Base-by-base conservation (phyloP, 2,888 invertebrate genomes). In the Nymphalis urticae region DNA sequence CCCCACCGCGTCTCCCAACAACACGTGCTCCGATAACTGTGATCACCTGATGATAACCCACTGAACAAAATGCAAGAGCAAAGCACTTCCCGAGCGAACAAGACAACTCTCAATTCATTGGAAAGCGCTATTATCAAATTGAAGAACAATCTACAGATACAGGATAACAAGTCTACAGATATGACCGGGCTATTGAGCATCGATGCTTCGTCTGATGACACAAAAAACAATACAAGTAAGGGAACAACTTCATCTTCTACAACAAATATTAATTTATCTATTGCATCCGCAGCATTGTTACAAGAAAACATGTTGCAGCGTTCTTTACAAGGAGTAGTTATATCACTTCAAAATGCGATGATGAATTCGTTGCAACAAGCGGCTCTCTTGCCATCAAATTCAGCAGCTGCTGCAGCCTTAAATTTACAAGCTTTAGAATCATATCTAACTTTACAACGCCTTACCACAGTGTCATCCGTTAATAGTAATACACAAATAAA, bases 391-490 rank as follows among this genome's bases (percentile, higher is more conserved):
- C 97, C 97, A 9, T 95, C 96, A 0, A 96, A 97, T 77, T 97
- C 97, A 2, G 96, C 97, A 6, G 97, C 97, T 10, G 97, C 97
- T 50, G 96, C 96, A 50, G 97, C 97, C 0, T 92, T 97, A 24
- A 97, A 97, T 85, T 93, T 97, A 48, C 97, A 97, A 89, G 97
- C 97, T 42, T 89, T 97, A 72, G 97, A 97, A 93, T 97, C 97
- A 58, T 97, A 97, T 90, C 93, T 97, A 84, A 96, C 97, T 62
- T 90, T 97, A 73, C 97, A 97, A 90, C 94, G 97, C 75, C 93
- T 97, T 64, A 96, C 96, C 62, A 94, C 94, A 32, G 95, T 94
- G 64, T 94, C 95, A n/a, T 92, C 94, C n/a, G 91, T 93, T 63
- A 89, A 85, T 72, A 87, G 80, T 72, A 80, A 88, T 74, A 84